Base-by-base conservation (phyloP, 2,113 vertebrate genomes). In the Parus major region DNA sequence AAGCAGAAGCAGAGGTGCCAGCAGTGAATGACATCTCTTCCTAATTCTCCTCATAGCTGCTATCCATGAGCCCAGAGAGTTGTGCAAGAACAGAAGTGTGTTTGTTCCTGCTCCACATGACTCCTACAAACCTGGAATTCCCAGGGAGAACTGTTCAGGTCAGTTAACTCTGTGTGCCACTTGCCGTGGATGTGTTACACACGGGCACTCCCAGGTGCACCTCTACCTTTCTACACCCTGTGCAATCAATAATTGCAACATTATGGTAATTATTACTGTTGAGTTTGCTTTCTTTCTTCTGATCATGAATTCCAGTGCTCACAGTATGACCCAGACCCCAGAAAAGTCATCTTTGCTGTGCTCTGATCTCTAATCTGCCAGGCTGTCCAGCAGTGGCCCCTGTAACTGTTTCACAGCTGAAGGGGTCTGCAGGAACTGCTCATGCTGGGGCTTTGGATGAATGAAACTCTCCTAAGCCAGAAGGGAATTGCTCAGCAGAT, bases 1-100 rank as follows among this genome's bases (percentile, higher is more conserved):
- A 15, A 31, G 66, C 3, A 61, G 79, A 33, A 41, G 82, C 70
- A 66, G 60, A 22, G 9, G 68, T 27, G 57, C 53, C 80, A 81
- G 59, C 2, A 17, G 69, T 36, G 46, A 76, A 39, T 9, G 12
- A 22, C 50, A 59, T 39, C 31, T 35, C 61, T 41, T 60, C 77
- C 39, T 12, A 16, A 2, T 36, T 55, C 50, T 63, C 24, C 55
- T 71, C 3, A 14, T 1, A 21, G 88, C 46, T 68, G 76, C 60
- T 55, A 4, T 4, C 57, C 28, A 3, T 2, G 68, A 82, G 44
- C 60, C 18, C 81, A 47, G 68, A 8, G 4, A 24, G 61, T 75
- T 96, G 93, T 84, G 95, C 90, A 95, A 96, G 65, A 91, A 2
- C 56, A 79, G 70, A 8, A 81, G 52, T 1, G 63, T 24, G 71